These are phyloP conservation scores for Hylaeus anthracinus DNA, from an alignment of 1,140 invertebrate genomes.

Conservation along the genomic window DNA sequence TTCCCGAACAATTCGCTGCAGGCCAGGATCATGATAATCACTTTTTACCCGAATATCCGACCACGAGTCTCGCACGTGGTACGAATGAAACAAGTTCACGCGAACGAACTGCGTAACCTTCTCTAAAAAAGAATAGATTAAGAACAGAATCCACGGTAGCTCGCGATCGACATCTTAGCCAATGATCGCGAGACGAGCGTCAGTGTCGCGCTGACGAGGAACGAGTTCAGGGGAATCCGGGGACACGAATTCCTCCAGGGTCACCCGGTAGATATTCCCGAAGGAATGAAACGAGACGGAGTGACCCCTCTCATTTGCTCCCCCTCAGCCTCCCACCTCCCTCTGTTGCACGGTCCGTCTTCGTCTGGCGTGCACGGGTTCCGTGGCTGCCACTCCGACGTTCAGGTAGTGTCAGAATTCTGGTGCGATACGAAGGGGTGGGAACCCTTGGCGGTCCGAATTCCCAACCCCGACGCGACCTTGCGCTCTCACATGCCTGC, in stretches of 20 bases:
- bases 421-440: conserved; percentile 66
- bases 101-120: too few species aligned
- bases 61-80: too few species aligned
- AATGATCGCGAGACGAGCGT: too few species aligned
- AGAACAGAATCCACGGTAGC: too few species aligned
- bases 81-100: too few species aligned
- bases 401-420: conserved; percentile 62
- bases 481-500: conserved; percentile 60
- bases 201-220: neutral
- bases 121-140: too few species aligned
- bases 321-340: conserved; percentile 8
- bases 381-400: conserved; percentile 8
- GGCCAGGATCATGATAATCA: too few species aligned
- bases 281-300: conserved; percentile 48
- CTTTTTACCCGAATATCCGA: too few species aligned
- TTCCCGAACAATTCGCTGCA: too few species aligned
- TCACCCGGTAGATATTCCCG: conserved; percentile 61
- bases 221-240: neutral
- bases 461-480: conserved; percentile 71
- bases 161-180: too few species aligned
- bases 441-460: conserved; percentile 70
- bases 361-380: conserved; percentile 4
- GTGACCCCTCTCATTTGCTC: conserved; percentile 14
- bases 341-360: neutral
- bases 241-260: neutral